phyloP scores from a whole-genome alignment of 2,888 invertebrate genomes.

The Drosophila maculinotata region DNA sequence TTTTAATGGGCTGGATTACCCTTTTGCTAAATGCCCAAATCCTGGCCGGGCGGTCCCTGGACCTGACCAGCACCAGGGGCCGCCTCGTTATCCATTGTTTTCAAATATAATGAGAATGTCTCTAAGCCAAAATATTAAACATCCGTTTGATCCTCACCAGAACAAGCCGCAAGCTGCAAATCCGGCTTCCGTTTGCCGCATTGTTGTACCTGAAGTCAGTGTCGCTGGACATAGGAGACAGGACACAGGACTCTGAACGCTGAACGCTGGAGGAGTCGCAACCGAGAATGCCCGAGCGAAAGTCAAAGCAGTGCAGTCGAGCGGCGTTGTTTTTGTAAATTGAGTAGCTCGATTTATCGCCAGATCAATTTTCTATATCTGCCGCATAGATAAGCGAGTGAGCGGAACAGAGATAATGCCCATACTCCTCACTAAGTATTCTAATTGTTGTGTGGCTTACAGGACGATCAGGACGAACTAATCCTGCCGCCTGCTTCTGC shows the following conservation, averaged over 20 bases:
- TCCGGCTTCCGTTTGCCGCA: conserved; percentile 72
- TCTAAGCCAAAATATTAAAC: conserved; percentile 84
- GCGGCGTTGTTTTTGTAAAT: conserved; percentile 72
- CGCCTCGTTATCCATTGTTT: conserved; percentile 63
- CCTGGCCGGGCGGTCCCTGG: conserved; percentile 53
- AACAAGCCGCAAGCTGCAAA: conserved; percentile 50
- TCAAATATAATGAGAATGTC: conserved; percentile 82
- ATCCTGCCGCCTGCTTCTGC: conserved; percentile 36
- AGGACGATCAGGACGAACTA: conserved; percentile 41
- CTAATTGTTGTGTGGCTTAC: conserved; percentile 72
- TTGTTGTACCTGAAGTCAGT: conserved; percentile 70
- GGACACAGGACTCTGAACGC: conserved; percentile 4
- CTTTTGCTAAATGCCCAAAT: conserved; percentile 75
- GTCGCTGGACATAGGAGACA: conserved; percentile 1
- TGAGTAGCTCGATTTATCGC: conserved; percentile 76
- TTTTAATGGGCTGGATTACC: conserved; percentile 83
- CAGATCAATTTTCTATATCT: conserved; percentile 79
- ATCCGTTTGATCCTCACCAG: conserved; percentile 68
- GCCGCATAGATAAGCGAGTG: conserved; percentile 67
- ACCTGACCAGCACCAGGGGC: conserved; percentile 9
- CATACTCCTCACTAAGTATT: conserved; percentile 42
- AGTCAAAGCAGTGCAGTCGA: conserved; percentile 72
- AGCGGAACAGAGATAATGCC: conserved; percentile 11
- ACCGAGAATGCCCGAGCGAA: conserved; percentile 32
- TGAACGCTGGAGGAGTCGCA: conserved; percentile 12